Base-by-base conservation (phyloP, 2,888 invertebrate genomes). In the Tenthredo scrophulariae region DNA sequence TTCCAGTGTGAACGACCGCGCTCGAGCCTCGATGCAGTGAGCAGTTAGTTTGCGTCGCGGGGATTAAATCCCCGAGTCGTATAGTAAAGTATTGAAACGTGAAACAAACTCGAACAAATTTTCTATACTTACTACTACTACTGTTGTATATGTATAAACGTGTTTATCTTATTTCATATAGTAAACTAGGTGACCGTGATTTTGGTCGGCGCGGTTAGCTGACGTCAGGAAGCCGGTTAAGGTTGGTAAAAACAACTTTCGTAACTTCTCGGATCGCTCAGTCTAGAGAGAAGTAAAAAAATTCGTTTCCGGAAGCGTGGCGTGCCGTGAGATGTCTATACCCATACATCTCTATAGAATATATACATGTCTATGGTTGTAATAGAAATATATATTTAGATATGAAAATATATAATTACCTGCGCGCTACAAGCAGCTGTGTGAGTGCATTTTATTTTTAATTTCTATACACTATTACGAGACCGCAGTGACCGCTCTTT, bases 1-100 rank as follows among this genome's bases (percentile, higher is more conserved):
- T 75, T 75, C 37, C 75, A 37, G 75, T 75, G 75, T 75, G 75
- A 75, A 75, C 75, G 75, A 75, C 75, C 75, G 75, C 75, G 40
- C 75, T 70, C 70, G n/a, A 62, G 22, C 13, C 62, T 62, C 62
- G 70, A 70, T 70, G 70, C 70, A 22, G 70, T 26, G n/a, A n/a
- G 70, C 70, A 70, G 70, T 70, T n/a, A n/a, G 70, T 37, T 70
- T 2, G 18, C 7, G 37, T 70, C 37, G 70, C 15, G 6, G 6
- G 70, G 70, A 29, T 70, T 70, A 37, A 70, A 70, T 37, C 37
- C 37, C 70, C 26, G 9, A 70, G 70, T 15, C 7, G 7, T 70
- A 70, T 70, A 70, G 70, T 5, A n/a, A 70, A 15, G 70, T 33
- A 37, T 70, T 70, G 7, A 37, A 37, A 70, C 33, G 70, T 37